Conservation (phyloP, 1,140 invertebrate species). For the Ostrea denselamellosa region DNA sequence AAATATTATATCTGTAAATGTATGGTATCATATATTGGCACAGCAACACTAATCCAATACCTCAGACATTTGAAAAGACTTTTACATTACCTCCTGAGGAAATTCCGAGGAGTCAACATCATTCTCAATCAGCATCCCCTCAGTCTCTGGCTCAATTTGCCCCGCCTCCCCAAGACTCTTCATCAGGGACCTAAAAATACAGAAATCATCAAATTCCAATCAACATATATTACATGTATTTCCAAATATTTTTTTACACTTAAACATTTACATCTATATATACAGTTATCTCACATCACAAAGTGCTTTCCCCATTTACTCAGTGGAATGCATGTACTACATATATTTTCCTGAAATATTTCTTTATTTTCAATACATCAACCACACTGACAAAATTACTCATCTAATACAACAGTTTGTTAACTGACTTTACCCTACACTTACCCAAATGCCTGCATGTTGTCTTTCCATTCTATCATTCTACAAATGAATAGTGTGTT, state of each 20-base stretch:
- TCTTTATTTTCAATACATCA: no score
- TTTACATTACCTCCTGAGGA: conserved; percentile 78
- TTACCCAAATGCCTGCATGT: conserved; percentile 22
- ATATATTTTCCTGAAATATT: no score
- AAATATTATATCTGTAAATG: no score
- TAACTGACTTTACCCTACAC: not conserved
- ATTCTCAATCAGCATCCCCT: conserved; percentile 88
- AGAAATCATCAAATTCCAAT: not conserved
- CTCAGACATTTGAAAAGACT: not conserved
- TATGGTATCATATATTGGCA: not conserved
- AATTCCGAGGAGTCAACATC: conserved; percentile 87
- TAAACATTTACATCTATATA: no score
- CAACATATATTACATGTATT: not conserved
- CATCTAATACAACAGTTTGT: no score
- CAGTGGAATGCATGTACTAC: no score
- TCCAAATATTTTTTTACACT: no score
- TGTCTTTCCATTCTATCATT: conserved; percentile 25
- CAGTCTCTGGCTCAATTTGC: conserved; percentile 87
- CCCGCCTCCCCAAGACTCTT: conserved; percentile 86
- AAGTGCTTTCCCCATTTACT: no score
- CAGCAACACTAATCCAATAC: not conserved
- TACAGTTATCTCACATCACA: no score
- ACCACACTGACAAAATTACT: no score
- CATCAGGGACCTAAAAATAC: conserved; percentile 81
- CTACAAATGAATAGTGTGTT: conserved; percentile 34